These are phyloP conservation scores for Eonycteris spelaea DNA, from an alignment of 2,113 vertebrate species.

Conservation along the genomic window DNA sequence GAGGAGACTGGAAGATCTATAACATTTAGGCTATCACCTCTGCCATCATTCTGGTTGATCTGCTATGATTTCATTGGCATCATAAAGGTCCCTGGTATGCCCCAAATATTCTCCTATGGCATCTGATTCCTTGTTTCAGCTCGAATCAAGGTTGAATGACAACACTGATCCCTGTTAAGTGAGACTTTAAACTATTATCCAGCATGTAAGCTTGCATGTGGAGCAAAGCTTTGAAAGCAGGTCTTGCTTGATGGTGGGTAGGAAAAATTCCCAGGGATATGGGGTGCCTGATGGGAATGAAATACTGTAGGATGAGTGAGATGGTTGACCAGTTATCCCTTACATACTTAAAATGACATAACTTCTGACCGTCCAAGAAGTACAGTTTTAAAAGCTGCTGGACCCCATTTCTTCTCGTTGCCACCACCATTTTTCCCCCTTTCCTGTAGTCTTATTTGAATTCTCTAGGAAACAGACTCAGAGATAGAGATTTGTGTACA, in stretches of 20 bases:
- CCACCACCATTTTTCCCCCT: background rate
- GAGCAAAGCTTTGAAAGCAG: conserved; percentile 8
- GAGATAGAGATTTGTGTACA: background rate
- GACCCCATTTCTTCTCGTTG: background rate
- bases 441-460: background rate
- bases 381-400: background rate
- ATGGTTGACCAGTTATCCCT: background rate
- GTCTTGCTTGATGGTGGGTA: background rate
- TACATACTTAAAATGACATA: background rate
- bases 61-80: background rate
- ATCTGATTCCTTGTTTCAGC: background rate
- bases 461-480: background rate
- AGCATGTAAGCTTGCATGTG: background rate
- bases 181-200: background rate
- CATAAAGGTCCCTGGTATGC: background rate
- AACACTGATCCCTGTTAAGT: background rate
- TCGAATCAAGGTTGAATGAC: background rate
- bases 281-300: background rate
- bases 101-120: background rate
- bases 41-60: background rate
- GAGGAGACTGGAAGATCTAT: background rate
- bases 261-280: background rate
- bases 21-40: background rate
- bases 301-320: background rate
- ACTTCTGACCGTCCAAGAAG: background rate